Evolutionary conservation across 2,113 vertebrate species (phyloP).

Genomic region (Phoxinus phoxinus): DNA sequence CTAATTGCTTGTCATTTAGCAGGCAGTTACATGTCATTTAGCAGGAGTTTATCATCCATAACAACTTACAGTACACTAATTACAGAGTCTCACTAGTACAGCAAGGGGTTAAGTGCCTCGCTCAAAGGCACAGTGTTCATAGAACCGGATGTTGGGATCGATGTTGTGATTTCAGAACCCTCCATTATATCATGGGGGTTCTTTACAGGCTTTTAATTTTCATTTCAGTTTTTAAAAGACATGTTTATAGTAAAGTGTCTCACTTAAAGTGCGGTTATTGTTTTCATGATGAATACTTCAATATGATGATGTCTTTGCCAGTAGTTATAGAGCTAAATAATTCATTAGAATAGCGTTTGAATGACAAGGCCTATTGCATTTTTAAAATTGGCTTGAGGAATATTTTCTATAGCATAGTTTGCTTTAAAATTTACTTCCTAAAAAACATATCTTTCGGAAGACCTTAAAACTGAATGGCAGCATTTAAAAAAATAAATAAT

Average conservation of each 20-base stretch:
- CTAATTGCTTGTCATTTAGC: constrained; percentile 31
- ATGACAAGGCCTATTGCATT: neutral
- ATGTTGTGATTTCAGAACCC: neutral
- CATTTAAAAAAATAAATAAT: neutral
- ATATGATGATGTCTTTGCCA: neutral
- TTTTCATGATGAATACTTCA: neutral
- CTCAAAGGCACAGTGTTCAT: constrained; percentile 8
- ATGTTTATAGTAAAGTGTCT: neutral
- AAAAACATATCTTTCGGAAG: neutral
- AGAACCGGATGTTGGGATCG: neutral
- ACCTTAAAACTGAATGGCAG: neutral
- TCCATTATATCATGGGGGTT: neutral
- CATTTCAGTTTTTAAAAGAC: neutral
- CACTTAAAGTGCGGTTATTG: neutral
- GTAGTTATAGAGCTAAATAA: neutral
- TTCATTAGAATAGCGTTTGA: neutral
- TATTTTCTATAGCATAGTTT: neutral
- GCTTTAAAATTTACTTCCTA: neutral
- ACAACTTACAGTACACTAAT: constrained; percentile 19
- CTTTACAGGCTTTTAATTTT: neutral
- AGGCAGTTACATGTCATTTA: constrained; percentile 20
- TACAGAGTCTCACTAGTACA: constrained; percentile 12
- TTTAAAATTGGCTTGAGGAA: neutral
- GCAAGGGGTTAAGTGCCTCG: constrained; percentile 14
- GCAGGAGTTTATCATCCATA: neutral